phyloP scores from a whole-genome alignment of 2,113 vertebrate species.

The Corythaeola cristata region DNA sequence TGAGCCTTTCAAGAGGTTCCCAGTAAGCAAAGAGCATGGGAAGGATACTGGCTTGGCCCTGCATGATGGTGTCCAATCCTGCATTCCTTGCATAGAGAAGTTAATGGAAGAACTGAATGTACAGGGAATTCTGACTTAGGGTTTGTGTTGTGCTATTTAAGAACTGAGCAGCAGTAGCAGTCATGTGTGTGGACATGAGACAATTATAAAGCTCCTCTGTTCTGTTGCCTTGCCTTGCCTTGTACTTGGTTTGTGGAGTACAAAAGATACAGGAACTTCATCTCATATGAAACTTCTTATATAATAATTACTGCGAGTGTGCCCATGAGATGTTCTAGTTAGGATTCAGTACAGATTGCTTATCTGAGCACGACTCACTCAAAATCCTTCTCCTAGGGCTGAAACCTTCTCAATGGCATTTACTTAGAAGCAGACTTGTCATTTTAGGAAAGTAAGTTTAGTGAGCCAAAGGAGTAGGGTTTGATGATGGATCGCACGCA shows the following conservation, averaged over 20 bases:
- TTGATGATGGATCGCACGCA: rapidly evolving
- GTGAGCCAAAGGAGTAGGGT: not conserved
- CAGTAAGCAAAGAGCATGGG: not conserved
- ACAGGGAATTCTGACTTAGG: not conserved
- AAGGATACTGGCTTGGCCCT: not conserved
- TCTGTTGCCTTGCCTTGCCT: not conserved
- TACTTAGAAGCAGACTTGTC: not conserved
- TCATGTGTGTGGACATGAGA: not conserved
- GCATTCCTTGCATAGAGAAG: not conserved
- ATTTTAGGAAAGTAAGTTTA: not conserved
- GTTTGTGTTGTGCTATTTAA: not conserved
- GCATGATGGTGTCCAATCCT: not conserved
- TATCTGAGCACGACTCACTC: not conserved
- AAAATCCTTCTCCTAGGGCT: not conserved
- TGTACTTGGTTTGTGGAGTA: not conserved
- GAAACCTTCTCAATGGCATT: not conserved
- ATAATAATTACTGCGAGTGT: not conserved
- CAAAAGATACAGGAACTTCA: constrained; percentile 3
- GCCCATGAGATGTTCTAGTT: not conserved
- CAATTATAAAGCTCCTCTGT: not conserved
- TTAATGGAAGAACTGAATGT: not conserved
- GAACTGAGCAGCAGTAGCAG: not conserved
- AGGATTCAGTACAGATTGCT: not conserved
- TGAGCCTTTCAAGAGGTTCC: not conserved
- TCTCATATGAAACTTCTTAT: not conserved